A percentile compares a stretch with the other conserved stretches of the same genome.
Conservation (phyloP, 2,113 vertebrate genomes). For the Larimichthys polyactis region DNA sequence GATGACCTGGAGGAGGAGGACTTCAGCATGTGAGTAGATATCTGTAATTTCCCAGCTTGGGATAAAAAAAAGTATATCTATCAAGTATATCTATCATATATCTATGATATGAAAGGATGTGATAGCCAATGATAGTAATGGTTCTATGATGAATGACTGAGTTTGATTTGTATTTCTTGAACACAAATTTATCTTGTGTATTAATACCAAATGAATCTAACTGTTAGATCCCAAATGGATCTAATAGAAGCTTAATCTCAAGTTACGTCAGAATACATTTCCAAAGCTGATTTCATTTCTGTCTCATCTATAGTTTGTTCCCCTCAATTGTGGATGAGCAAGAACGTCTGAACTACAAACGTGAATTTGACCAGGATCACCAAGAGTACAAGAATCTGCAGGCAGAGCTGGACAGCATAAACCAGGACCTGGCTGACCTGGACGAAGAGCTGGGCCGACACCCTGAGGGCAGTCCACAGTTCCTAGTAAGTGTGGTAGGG, state of each 20-base stretch:
- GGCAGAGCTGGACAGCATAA: constrained; percentile 86
- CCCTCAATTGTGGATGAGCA: constrained; percentile 82
- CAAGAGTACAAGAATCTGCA: constrained; percentile 87
- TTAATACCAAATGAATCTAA: no score
- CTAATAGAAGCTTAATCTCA: neutral
- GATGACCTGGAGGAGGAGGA: constrained; percentile 90
- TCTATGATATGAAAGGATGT: neutral
- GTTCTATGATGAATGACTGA: neutral
- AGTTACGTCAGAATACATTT: neutral
- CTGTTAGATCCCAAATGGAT: neutral
- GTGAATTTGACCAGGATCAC: constrained; percentile 86
- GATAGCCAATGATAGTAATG: neutral
- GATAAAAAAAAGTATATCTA: no score
- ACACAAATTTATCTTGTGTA: neutral
- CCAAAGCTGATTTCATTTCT: neutral
- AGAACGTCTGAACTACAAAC: constrained; percentile 84
- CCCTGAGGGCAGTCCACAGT: constrained; percentile 83
- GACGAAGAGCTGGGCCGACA: constrained; percentile 83
- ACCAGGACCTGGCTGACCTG: constrained; percentile 79
- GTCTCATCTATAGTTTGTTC: constrained; percentile 76
- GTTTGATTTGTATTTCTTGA: neutral
- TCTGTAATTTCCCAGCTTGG: no score
- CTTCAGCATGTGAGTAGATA: constrained; percentile 82
- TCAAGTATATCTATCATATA: no score
- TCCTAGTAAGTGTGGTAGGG: constrained; percentile 79